Evolutionary conservation across 2,113 vertebrate genomes (phyloP), one percentile per base, ranked within the genome.

Genomic region (Toxotes chatareus): DNA sequence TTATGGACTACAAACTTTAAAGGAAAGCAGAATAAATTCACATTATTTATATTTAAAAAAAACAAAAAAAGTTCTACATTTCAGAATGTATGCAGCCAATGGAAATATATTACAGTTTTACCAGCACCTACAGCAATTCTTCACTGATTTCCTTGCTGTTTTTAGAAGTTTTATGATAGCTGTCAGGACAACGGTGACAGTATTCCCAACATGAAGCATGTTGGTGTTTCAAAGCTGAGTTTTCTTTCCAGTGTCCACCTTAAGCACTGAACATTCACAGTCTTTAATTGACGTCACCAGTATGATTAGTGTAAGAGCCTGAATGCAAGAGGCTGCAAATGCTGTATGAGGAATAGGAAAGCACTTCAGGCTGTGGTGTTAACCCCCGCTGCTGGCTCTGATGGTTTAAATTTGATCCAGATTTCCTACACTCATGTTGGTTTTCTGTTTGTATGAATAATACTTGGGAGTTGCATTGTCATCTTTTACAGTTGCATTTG

Each of bases 231-330:
- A 27, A 27, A 27, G 27, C 27, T 27, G 27, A 27, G 27, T 27
- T 27, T 27, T 27, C 27, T 27, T 27, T 27, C 27, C 27, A 27
- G 27, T 27, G 27, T 27, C 27, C 27, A 27, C 27, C 1, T 38
- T 7, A 60, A 66, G 14, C 51, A 65, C 32, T 27, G 13, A 61
- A 63, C 57, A 31, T 9, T 31, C 8, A 40, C 10, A 14, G n/a
- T 61, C 56, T 75, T 68, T 19, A 73, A 31, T 57, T 82, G 34
- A 78, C 5, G 16, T 68, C 63, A 61, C 49, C 9, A 19, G 19
- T 27, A 56, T 46, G 67, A 62, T 70, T 51, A 32, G 65, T 67
- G 53, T 60, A 55, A 63, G 38, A 49, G n/a, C 44, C 59, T 72
- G 34, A 59, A 59, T 71, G 40, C 12, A 65, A 40, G 47, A 62